Evolutionary conservation across 1,140 invertebrate species (phyloP), one percentile per base, ranked within the genome.

Genomic region (Stegodyphus mimosarum): DNA sequence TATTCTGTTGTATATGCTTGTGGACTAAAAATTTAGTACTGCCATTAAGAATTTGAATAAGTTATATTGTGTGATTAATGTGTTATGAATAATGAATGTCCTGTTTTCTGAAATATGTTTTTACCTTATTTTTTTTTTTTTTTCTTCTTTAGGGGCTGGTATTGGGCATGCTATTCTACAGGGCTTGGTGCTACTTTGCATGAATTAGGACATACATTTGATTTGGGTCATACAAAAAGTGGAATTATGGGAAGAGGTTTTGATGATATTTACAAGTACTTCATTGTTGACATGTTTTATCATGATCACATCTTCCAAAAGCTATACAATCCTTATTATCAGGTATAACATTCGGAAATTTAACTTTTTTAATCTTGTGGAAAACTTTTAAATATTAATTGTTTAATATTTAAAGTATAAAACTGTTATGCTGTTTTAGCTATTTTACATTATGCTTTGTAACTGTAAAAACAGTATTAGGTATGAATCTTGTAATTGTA

Each of bases 201-300:
- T 91, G 97, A 99, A 92, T 90, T 99, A 67, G 96, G 96, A 13
- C 97, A 99, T 90, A 97, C 95, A 2, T 97, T 99, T 90, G 96
- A 98, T 91, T 92, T 99, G 55, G 97, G 96, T 0, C 97, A 99
- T 90, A 95, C 96, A 0, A 92, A 93, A 87, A 93, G 95, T 87
- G 97, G 97, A 7, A 96, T 99, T 70, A 99, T 99, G 97, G 95
- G 96, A 15, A 92, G 96, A 88, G 97, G 96, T 15, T 98, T 98
- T 90, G 96, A 98, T 90, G 95, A 97, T 88, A 89, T 87, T 48
- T 77, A 86, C 63, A 88, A 79, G 80, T 88, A 75, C 84, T 74
- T 74, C 87, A 87, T 81, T 87, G 87, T 87, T 55, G 88, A 86
- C 80, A 88, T 74, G 75, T 83, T 84, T 76, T 87, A 69, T 55